A percentile compares a stretch with the other conserved stretches of the same genome.
These are phyloP conservation scores for Pithys albifrons DNA, from an alignment of 2,113 vertebrate genomes.

Conservation along the genomic window DNA sequence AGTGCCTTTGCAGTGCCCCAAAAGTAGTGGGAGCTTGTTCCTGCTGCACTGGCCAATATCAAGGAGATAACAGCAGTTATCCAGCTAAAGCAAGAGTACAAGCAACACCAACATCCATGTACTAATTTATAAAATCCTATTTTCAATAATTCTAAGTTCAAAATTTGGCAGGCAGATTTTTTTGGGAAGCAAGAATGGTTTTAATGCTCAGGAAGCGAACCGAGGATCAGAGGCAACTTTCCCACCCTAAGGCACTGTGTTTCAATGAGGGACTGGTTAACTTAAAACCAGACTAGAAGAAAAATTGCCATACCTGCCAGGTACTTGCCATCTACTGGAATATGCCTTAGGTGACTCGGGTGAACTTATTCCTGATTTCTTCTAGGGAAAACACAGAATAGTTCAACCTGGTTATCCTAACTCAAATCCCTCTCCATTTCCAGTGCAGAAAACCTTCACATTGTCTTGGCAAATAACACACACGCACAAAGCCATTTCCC, in stretches of 20 bases:
- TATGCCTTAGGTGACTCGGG: rapidly evolving
- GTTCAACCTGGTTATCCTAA: not conserved
- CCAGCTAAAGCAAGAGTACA: not conserved
- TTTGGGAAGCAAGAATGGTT: not conserved
- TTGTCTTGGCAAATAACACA: not conserved
- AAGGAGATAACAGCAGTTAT: rapidly evolving
- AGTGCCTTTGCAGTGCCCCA: not conserved
- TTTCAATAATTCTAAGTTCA: not conserved
- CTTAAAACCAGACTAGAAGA: not conserved
- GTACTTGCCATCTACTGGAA: not conserved
- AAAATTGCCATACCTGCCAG: not conserved
- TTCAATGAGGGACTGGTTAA: not conserved
- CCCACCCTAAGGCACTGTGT: rapidly evolving
- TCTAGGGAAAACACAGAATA: not conserved
- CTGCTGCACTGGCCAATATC: rapidly evolving
- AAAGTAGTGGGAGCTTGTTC: rapidly evolving
- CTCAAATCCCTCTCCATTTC: not conserved
- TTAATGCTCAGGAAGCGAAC: not conserved
- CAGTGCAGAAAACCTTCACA: rapidly evolving
- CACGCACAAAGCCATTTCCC: not conserved
- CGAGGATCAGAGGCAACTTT: not conserved
- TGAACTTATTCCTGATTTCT: not conserved
- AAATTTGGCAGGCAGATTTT: not conserved
- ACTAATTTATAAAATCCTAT: not conserved
- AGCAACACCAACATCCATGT: not conserved